These are phyloP conservation scores for Tapirus indicus DNA, from an alignment of 2,797 vertebrate species.

Conservation along the genomic window DNA sequence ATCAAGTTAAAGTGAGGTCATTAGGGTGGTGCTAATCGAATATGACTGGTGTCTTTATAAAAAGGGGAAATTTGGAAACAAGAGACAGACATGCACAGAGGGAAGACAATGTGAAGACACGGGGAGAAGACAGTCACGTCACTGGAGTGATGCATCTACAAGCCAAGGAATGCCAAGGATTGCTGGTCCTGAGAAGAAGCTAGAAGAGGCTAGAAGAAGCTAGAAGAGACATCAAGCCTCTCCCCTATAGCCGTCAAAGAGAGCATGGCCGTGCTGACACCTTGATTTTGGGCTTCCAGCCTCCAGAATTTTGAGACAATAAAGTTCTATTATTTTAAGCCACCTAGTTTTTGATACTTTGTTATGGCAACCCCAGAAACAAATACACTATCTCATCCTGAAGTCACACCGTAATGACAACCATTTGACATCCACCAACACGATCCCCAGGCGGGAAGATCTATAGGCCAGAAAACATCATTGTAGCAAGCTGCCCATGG, in stretches of 20 bases:
- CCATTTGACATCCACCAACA: neutral
- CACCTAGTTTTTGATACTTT: neutral
- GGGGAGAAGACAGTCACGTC: neutral
- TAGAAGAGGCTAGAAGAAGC: neutral
- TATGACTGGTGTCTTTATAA: slow-evolving; percentile 5
- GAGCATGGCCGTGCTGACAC: neutral
- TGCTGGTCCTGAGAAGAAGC: neutral
- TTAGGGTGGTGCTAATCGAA: neutral
- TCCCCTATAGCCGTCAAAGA: neutral
- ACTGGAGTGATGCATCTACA: neutral
- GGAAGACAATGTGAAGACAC: neutral
- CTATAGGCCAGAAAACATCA: neutral
- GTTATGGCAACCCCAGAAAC: neutral
- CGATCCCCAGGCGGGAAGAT: neutral
- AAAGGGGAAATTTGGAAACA: neutral
- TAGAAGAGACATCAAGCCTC: too few relatives aligned
- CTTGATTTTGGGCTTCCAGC: neutral
- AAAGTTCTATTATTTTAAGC: neutral
- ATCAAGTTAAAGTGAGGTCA: slow-evolving; percentile 45
- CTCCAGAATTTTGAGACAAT: neutral
- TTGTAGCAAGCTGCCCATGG: neutral
- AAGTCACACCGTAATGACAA: neutral
- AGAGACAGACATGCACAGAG: neutral
- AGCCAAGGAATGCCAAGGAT: neutral
- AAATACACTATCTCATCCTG: neutral